A percentile compares a stretch with the other conserved stretches of the same genome.
Evolutionary conservation across 2,113 vertebrate species (phyloP).

Genomic region (Syngnathoides biaculeatus): DNA sequence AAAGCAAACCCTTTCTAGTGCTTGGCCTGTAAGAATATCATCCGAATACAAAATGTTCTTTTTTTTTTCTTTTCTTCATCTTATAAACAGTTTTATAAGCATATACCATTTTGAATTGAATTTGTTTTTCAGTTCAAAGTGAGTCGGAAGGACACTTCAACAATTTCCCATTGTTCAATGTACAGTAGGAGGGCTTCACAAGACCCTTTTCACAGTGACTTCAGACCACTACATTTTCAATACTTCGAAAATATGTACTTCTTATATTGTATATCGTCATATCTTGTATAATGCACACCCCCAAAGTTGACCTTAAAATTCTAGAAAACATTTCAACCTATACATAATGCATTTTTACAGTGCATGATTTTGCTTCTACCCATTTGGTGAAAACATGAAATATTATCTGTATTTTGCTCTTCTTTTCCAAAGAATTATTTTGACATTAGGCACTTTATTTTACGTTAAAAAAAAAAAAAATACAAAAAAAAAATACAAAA

Average conservation of each 20-base stretch:
- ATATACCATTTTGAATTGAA: background rate
- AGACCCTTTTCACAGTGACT: background rate
- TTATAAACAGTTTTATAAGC: background rate
- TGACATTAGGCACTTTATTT: no score
- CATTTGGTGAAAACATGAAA: no score
- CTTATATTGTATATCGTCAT: no score
- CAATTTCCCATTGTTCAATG: slow-evolving; percentile 5
- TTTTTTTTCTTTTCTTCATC: background rate
- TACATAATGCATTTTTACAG: no score
- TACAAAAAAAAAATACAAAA: no score
- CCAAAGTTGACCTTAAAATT: no score
- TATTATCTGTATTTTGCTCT: no score
- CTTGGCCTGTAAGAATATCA: slow-evolving; percentile 41
- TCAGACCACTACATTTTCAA: background rate
- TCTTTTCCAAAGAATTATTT: no score
- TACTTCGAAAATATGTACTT: background rate
- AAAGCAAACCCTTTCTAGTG: slow-evolving; percentile 53
- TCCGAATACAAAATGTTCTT: slow-evolving; percentile 55
- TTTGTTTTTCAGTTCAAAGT: slow-evolving; percentile 9
- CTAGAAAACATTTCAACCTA: no score
- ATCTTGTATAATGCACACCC: no score
- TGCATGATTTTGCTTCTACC: no score
- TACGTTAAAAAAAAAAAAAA: no score
- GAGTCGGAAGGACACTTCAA: background rate
- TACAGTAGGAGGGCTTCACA: background rate